Evolutionary conservation across 2,113 vertebrate genomes (phyloP).

Genomic region (Prinia subflava): DNA sequence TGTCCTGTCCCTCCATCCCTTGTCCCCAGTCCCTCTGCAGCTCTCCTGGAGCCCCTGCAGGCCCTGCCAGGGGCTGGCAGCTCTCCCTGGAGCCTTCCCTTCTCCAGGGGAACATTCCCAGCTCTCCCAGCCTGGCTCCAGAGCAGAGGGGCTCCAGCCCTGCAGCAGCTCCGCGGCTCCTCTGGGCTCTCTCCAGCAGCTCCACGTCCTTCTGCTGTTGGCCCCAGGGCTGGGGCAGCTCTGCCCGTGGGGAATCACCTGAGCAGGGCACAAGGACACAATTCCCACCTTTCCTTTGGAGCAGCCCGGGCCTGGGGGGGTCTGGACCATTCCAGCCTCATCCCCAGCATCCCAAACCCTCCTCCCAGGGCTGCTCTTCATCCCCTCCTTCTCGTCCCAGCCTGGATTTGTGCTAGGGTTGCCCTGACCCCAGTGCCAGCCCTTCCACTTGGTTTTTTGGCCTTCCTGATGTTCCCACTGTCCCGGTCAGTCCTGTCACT

Average conservation of each 20-base stretch:
- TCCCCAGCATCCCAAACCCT: no score
- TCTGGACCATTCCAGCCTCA: no score
- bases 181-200: no score
- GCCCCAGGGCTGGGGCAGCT: no score
- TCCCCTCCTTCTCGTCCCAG: neutral
- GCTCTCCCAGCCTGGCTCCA: neutral
- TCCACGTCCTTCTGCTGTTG: no score
- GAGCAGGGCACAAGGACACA: neutral
- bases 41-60: neutral
- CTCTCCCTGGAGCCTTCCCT: neutral
- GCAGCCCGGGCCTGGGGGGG: no score
- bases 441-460: neutral
- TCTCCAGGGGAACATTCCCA: neutral
- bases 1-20: neutral
- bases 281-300: neutral
- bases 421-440: fast-evolving
- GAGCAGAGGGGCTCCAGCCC: neutral
- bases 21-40: neutral
- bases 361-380: neutral
- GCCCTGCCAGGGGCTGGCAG: neutral
- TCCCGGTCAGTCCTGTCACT: neutral
- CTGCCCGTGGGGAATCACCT: no score
- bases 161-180: neutral
- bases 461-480: neutral
- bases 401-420: neutral